phyloP scores from a whole-genome alignment of 2,888 invertebrate genomes.

The Lucinisca nassula region DNA sequence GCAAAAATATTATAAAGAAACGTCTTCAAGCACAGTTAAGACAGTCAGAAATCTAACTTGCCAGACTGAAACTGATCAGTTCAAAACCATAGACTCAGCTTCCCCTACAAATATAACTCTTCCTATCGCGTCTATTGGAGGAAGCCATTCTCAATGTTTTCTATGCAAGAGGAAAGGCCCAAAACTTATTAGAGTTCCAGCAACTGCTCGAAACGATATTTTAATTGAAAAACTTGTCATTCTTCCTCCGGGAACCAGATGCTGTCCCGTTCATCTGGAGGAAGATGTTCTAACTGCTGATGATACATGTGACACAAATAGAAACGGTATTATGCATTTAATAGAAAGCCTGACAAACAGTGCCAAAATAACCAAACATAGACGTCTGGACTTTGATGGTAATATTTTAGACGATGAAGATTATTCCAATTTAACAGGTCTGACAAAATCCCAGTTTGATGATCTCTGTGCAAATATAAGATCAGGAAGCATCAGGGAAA shows the following conservation, averaged over 20 bases:
- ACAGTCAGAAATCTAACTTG: background rate
- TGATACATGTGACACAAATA: background rate
- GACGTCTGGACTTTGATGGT: conserved; percentile 39
- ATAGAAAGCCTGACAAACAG: background rate
- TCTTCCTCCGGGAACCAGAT: background rate
- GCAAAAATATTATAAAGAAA: background rate
- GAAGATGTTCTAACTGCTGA: background rate
- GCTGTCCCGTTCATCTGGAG: background rate
- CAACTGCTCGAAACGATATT: background rate
- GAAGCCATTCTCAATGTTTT: background rate
- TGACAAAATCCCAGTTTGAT: conserved; percentile 36
- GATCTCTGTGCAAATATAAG: conserved; percentile 31
- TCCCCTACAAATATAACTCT: background rate
- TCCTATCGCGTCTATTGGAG: background rate
- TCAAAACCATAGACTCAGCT: background rate
- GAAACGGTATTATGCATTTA: background rate
- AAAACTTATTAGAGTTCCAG: background rate
- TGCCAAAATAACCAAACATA: background rate
- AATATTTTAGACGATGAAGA: conserved; percentile 23
- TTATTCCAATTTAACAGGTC: conserved; percentile 31
- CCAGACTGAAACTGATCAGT: background rate
- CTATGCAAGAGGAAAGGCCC: background rate
- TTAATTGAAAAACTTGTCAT: background rate
- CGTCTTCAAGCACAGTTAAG: background rate
- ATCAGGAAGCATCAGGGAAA: conserved; percentile 25